These are phyloP conservation scores for Drosophila neotestacea DNA, from an alignment of 2,888 invertebrate species.

Conservation along the genomic window DNA sequence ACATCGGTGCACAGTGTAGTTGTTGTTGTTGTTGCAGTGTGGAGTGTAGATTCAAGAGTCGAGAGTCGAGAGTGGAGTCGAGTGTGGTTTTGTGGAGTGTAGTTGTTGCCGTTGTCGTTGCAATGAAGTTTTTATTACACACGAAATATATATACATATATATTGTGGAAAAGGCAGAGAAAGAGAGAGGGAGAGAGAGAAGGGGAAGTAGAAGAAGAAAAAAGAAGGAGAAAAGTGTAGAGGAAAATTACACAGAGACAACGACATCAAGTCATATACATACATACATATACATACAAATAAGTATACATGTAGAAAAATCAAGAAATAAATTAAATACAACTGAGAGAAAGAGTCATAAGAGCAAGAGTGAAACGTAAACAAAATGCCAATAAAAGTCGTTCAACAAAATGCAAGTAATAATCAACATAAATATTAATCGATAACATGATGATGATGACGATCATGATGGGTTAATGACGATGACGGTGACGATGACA, in stretches of 20 bases:
- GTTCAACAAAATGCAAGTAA: conserved; percentile 62
- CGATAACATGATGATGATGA: conserved; percentile 4
- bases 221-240: conserved; percentile 69
- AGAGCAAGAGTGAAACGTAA: conserved; percentile 61
- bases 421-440: conserved; percentile 38
- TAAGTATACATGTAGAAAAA: conserved; percentile 13
- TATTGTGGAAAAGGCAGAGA: conserved; percentile 30
- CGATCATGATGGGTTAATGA: neutral
- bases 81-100: conserved; percentile 19
- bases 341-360: conserved; percentile 40
- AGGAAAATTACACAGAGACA: conserved; percentile 73
- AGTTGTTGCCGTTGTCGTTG: conserved; percentile 50
- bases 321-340: conserved; percentile 33
- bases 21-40: conserved; percentile 19
- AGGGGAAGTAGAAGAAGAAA: conserved; percentile 50
- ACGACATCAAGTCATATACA: conserved; percentile 54
- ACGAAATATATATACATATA: conserved; percentile 39
- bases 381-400: conserved; percentile 68
- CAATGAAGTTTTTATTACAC: conserved; percentile 59
- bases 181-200: neutral
- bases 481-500: neutral
- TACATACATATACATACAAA: conserved; percentile 26
- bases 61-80: conserved; percentile 16
- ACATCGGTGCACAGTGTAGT: conserved; percentile 31
- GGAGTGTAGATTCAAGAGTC: conserved; percentile 16